A percentile compares a stretch with the other conserved stretches of the same genome.
Conservation (phyloP, 1,140 invertebrate species). For the Archivesica marissinica region DNA sequence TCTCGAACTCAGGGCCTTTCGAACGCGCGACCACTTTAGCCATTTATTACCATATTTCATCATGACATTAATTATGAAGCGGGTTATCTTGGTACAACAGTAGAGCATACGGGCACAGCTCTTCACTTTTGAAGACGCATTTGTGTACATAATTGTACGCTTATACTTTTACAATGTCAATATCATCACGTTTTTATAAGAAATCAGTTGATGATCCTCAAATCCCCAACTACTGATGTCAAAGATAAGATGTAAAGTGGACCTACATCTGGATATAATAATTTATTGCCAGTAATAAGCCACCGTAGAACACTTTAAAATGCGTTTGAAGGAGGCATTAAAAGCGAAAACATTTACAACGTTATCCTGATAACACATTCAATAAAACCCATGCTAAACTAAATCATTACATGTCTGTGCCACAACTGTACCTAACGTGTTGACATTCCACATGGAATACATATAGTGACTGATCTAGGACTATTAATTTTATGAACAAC, state of each 20-base stretch:
- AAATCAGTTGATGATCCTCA: neutral
- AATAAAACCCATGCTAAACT: neutral
- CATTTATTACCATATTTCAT: too few species aligned
- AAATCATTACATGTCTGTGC: too few species aligned
- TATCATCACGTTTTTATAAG: neutral
- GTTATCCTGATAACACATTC: neutral
- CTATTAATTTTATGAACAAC: neutral
- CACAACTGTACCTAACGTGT: too few species aligned
- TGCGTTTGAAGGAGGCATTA: constrained; percentile 6
- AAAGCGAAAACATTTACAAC: neutral
- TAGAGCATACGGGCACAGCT: too few species aligned
- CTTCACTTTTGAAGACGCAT: neutral
- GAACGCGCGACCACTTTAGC: too few species aligned
- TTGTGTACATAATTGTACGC: neutral
- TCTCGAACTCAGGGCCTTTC: too few species aligned
- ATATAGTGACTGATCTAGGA: neutral
- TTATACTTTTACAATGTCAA: constrained; percentile 18
- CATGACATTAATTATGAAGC: too few species aligned
- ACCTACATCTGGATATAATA: neutral
- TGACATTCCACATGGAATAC: neutral
- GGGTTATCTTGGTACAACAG: too few species aligned
- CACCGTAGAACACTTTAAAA: neutral
- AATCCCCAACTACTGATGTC: neutral
- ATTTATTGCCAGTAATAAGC: constrained; percentile 19
- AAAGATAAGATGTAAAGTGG: neutral